These are phyloP conservation scores for Oegoconia quadripuncta DNA, from an alignment of 2,888 invertebrate species.

Conservation along the genomic window DNA sequence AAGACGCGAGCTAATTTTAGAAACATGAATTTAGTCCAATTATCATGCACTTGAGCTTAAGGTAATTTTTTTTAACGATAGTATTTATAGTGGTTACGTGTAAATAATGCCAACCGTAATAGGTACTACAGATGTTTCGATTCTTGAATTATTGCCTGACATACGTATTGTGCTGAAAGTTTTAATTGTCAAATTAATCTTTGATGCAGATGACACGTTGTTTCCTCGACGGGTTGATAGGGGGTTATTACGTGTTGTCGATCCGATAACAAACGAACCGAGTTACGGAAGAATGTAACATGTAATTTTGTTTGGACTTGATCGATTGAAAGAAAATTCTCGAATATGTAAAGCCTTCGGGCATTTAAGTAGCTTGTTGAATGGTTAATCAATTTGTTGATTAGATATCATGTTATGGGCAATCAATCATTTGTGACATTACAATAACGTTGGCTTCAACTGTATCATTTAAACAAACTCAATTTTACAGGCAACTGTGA, in stretches of 20 bases:
- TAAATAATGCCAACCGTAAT: no score
- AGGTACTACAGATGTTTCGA: not conserved
- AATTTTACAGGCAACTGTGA: not conserved
- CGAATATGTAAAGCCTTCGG: conserved; percentile 36
- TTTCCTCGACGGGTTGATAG: conserved; percentile 43
- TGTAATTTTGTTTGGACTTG: conserved; percentile 54
- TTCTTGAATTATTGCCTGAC: not conserved
- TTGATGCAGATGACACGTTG: conserved; percentile 37
- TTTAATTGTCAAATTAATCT: conserved; percentile 48
- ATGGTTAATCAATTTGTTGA: conserved; percentile 45
- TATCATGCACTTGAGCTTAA: no score
- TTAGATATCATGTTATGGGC: no score
- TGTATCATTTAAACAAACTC: not conserved
- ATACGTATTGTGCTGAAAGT: conserved; percentile 20
- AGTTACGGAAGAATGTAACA: conserved; percentile 50
- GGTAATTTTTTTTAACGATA: no score
- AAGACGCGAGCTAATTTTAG: no score
- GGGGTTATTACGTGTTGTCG: conserved; percentile 57
- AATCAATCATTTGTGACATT: no score
- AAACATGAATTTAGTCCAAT: no score
- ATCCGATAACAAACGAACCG: conserved; percentile 52
- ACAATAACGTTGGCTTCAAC: no score
- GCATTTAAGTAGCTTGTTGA: conserved; percentile 45
- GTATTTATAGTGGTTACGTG: no score
- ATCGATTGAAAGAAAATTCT: conserved; percentile 49